phyloP scores from a whole-genome alignment of 2,888 invertebrate genomes.

The Drosophila dives region DNA sequence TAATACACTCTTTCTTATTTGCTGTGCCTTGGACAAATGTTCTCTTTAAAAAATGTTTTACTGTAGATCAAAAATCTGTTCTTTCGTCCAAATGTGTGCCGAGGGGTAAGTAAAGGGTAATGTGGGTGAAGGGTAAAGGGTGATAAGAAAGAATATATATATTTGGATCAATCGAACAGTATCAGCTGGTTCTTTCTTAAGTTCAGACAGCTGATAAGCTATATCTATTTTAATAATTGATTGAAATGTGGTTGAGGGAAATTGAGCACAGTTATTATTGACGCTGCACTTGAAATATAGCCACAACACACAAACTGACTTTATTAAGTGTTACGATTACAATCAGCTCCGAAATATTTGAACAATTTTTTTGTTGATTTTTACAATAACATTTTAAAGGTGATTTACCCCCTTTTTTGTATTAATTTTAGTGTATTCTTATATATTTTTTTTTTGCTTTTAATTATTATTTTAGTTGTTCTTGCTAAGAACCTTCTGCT shows the following conservation, averaged over 20 bases:
- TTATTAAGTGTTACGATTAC: constrained; percentile 26
- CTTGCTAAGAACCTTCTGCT: constrained; percentile 47
- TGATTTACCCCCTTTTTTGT: constrained; percentile 2
- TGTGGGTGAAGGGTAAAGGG: not conserved
- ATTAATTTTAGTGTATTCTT: constrained; percentile 10
- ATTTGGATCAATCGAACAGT: constrained; percentile 8
- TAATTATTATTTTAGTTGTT: constrained; percentile 16
- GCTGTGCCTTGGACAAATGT: constrained; percentile 61
- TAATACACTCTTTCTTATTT: constrained; percentile 36
- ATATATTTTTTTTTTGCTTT: constrained; percentile 1
- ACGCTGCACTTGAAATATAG: constrained; percentile 31
- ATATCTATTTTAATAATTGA: constrained; percentile 15
- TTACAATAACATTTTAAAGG: constrained; percentile 32
- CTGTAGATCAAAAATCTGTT: constrained; percentile 33
- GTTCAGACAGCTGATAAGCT: constrained; percentile 19
- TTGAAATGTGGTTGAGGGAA: constrained; percentile 13
- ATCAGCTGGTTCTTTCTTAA: not conserved
- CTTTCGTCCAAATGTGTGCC: constrained; percentile 14
- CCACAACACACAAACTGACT: constrained; percentile 32
- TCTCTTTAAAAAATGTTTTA: constrained; percentile 23
- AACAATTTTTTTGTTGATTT: constrained; percentile 29
- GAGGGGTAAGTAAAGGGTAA: not conserved
- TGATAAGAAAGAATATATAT: constrained; percentile 1
- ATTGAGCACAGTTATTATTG: constrained; percentile 18
- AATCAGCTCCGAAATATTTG: constrained; percentile 40